Conservation (phyloP, 2,113 vertebrate species). For the Pedetes capensis region DNA sequence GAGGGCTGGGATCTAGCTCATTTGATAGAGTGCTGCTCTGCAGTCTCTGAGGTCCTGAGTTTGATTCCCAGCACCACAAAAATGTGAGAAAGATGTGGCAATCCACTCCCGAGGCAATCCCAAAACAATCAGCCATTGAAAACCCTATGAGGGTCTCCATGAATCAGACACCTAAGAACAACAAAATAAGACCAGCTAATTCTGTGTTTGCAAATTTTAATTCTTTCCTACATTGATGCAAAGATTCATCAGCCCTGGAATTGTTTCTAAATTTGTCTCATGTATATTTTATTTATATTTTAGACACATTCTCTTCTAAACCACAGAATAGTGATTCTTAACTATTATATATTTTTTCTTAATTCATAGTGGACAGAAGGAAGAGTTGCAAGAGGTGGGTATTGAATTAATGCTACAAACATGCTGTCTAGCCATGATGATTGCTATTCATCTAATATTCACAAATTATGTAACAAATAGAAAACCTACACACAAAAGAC, state of each 20-base stretch:
- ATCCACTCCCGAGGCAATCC: too few species aligned
- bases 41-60: too few species aligned
- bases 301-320: background rate
- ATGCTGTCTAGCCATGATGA: background rate
- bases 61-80: too few species aligned
- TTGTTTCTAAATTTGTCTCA: background rate
- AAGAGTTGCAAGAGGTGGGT: background rate
- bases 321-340: background rate
- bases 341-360: background rate
- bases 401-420: background rate
- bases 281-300: background rate
- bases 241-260: background rate
- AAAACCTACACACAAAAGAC: background rate
- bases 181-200: background rate
- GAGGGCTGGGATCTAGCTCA: too few species aligned
- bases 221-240: too few species aligned
- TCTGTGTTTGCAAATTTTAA: rapidly evolving
- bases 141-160: too few species aligned
- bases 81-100: too few species aligned
- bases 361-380: background rate
- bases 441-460: background rate
- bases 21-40: too few species aligned
- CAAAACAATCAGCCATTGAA: too few species aligned
- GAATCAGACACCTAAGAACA: too few species aligned
- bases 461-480: background rate